Evolutionary conservation across 1,140 invertebrate genomes (phyloP).

Genomic region (Drosophila sproati): DNA sequence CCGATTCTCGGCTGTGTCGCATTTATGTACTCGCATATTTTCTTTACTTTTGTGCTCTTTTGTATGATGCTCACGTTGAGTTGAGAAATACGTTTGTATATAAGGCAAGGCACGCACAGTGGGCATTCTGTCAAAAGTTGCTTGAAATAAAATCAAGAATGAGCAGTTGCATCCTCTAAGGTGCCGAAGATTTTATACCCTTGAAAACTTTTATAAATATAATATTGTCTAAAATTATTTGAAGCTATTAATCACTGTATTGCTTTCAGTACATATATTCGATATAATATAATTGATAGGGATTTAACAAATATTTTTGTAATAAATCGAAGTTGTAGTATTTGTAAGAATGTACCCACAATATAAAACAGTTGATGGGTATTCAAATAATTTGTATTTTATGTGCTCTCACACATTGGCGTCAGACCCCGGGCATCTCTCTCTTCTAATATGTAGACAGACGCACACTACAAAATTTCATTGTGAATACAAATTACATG

Average conservation of each 20-base stretch:
- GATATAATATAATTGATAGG: too few relatives aligned
- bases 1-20: conserved; percentile 51
- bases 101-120: conserved; percentile 60
- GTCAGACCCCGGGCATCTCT: conserved; percentile 1
- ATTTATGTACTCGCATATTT: conserved; percentile 29
- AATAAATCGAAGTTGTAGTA: background rate
- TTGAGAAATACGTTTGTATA: conserved; percentile 61
- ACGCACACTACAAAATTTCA: conserved; percentile 10
- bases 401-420: background rate
- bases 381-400: conserved; percentile 10
- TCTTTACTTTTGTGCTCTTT: conserved; percentile 47
- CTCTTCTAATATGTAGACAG: conserved; percentile 30
- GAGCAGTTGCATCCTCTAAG: background rate
- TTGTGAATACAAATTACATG: conserved; percentile 64
- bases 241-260: too few relatives aligned
- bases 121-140: conserved; percentile 52
- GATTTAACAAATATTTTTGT: too few relatives aligned
- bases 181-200: background rate
- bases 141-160: conserved; percentile 2
- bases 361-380: background rate
- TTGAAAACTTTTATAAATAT: background rate
- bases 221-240: too few relatives aligned
- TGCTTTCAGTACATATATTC: too few relatives aligned
- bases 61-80: conserved; percentile 70
- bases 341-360: background rate